phyloP scores from a whole-genome alignment of 2,113 vertebrate species.

The Athene noctua region DNA sequence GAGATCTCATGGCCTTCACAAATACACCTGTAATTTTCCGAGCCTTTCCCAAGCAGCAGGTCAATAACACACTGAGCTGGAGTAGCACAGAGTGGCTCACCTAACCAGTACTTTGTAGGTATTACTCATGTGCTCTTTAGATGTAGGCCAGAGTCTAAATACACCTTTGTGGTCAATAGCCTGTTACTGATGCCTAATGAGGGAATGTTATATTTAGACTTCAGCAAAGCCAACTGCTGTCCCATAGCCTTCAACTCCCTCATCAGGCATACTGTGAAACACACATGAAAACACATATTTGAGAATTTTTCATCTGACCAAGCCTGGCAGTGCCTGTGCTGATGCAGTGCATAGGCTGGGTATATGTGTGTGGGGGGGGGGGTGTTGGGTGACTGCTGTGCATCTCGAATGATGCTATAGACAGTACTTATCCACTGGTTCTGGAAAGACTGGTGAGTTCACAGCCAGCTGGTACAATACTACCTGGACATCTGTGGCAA shows the following conservation, averaged over 20 bases:
- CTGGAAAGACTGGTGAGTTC: not conserved
- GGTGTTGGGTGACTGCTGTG: not conserved
- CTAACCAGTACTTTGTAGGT: not conserved
- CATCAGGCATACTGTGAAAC: not conserved
- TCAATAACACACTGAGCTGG: not conserved
- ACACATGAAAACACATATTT: not conserved
- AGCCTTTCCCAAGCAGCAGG: not conserved
- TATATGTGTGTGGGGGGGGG: not conserved
- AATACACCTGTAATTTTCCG: not conserved
- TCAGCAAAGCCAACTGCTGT: not conserved
- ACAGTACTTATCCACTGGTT: not conserved
- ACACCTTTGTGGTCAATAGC: not conserved
- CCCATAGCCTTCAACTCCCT: not conserved
- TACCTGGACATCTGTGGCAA: not conserved
- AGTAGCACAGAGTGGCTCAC: not conserved
- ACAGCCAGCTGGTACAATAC: not conserved
- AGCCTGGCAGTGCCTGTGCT: not conserved
- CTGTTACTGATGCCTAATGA: not conserved
- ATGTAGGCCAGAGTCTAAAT: not conserved
- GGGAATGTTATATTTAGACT: not conserved
- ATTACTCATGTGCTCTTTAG: not conserved
- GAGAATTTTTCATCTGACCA: not conserved
- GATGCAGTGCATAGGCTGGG: not conserved
- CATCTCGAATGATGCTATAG: not conserved
- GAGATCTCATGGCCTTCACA: not conserved